phyloP scores from a whole-genome alignment of 2,888 invertebrate genomes.

The Drymonia ruficornis region DNA sequence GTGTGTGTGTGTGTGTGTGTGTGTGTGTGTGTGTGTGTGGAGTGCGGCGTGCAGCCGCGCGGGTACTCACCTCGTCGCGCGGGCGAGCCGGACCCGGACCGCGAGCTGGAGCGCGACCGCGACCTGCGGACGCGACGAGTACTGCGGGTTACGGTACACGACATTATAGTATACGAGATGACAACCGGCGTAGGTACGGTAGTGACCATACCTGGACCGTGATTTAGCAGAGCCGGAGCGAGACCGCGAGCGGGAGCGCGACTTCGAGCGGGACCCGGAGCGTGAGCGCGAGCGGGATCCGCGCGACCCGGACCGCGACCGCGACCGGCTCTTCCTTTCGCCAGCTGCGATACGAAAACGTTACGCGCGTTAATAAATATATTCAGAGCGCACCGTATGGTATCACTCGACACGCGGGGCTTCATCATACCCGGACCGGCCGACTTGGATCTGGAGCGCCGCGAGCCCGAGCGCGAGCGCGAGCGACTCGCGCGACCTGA shows the following conservation, averaged over 20 bases:
- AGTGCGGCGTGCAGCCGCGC: too few species aligned
- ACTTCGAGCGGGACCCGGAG: conserved; percentile 42
- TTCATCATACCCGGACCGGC: conserved; percentile 13
- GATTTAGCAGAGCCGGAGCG: conserved; percentile 55
- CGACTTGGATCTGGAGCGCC: conserved; percentile 40
- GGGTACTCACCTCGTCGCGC: conserved; percentile 50
- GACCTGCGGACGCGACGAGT: conserved; percentile 32
- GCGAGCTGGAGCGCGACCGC: conserved; percentile 53
- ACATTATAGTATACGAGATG: conserved; percentile 10
- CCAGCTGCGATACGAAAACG: conserved; percentile 4
- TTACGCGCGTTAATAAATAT: too few species aligned
- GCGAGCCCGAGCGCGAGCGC: conserved; percentile 47
- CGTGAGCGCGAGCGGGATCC: conserved; percentile 42
- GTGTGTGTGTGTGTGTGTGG: too few species aligned
- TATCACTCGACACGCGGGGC: too few species aligned
- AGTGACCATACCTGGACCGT: conserved; percentile 42
- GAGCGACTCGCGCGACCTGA: conserved; percentile 42
- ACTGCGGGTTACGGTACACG: conserved; percentile 6
- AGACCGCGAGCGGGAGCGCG: conserved; percentile 53
- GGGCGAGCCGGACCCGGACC: conserved; percentile 57
- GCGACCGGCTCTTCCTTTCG: conserved; percentile 19
- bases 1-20: too few species aligned
- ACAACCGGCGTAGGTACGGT: not conserved
- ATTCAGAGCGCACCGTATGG: too few species aligned
- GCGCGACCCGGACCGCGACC: conserved; percentile 25